phyloP scores from a whole-genome alignment of 1,140 invertebrate species.

The Drosophila bifasciata region DNA sequence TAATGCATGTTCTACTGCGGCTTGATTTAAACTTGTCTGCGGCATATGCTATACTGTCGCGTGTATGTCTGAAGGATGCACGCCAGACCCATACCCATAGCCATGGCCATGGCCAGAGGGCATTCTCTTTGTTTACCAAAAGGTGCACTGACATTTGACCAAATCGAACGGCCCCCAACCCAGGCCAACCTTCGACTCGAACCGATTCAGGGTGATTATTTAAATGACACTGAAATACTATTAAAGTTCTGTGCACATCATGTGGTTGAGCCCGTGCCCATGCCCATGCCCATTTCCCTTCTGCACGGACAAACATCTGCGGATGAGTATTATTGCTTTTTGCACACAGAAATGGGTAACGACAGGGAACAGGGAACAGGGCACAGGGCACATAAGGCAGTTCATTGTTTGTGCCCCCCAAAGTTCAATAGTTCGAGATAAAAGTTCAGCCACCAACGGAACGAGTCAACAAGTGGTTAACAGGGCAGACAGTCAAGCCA shows the following conservation, averaged over 20 bases:
- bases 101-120: background rate
- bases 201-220: constrained; percentile 48
- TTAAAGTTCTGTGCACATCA: constrained; percentile 40
- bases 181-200: background rate
- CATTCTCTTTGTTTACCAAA: constrained; percentile 44
- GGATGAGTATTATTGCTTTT: constrained; percentile 47
- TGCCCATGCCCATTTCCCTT: constrained; percentile 1
- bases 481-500: constrained; percentile 7
- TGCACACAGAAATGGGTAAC: constrained; percentile 9
- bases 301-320: constrained; percentile 23
- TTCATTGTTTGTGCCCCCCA: constrained; percentile 65
- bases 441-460: constrained; percentile 68
- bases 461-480: constrained; percentile 72
- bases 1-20: constrained; percentile 54
- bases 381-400: constrained; percentile 22
- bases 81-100: background rate
- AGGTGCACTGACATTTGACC: constrained; percentile 42
- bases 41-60: constrained; percentile 40
- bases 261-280: constrained; percentile 12
- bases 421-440: constrained; percentile 70
- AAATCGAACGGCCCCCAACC: constrained; percentile 18
- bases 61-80: background rate
- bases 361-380: too few relatives aligned
- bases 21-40: constrained; percentile 62
- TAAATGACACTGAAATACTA: constrained; percentile 44